These are phyloP conservation scores for Synanthedon tipuliformis DNA, from an alignment of 2,888 invertebrate species.

Conservation along the genomic window DNA sequence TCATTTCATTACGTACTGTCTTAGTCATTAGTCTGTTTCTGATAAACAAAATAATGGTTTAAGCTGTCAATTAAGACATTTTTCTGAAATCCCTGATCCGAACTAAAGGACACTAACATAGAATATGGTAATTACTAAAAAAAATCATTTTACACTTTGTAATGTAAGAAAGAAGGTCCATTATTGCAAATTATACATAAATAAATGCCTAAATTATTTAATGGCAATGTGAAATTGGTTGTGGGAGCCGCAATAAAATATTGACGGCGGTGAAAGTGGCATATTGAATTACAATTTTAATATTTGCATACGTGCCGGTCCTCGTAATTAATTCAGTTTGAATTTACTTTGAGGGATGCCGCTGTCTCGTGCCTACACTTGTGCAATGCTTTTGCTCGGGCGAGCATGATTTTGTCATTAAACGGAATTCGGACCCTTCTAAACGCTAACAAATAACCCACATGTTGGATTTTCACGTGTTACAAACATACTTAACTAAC, in stretches of 20 bases:
- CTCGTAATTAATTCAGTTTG: constrained; percentile 29
- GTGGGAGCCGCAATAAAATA: not conserved
- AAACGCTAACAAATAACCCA: constrained; percentile 5
- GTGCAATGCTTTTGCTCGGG: constrained; percentile 32
- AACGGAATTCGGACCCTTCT: constrained; percentile 20
- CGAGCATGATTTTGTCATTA: constrained; percentile 30
- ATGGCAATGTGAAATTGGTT: not conserved
- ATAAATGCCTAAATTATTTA: not conserved
- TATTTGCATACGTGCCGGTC: not conserved
- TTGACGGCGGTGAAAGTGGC: not conserved
- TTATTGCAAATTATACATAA: no score
- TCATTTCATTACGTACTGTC: no score
- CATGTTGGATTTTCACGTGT: not conserved
- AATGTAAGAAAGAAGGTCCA: no score
- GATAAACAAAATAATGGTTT: no score
- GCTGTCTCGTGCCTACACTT: constrained; percentile 12
- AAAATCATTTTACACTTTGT: no score
- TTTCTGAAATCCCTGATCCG: no score
- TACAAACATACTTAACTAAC: not conserved
- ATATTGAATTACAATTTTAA: constrained; percentile 1
- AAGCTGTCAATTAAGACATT: no score
- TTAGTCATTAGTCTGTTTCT: no score
- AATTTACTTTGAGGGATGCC: constrained; percentile 23
- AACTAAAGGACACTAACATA: no score
- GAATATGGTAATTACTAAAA: no score